These are phyloP conservation scores for Trachelus troglodyta DNA, from an alignment of 2,888 invertebrate species.

Conservation along the genomic window DNA sequence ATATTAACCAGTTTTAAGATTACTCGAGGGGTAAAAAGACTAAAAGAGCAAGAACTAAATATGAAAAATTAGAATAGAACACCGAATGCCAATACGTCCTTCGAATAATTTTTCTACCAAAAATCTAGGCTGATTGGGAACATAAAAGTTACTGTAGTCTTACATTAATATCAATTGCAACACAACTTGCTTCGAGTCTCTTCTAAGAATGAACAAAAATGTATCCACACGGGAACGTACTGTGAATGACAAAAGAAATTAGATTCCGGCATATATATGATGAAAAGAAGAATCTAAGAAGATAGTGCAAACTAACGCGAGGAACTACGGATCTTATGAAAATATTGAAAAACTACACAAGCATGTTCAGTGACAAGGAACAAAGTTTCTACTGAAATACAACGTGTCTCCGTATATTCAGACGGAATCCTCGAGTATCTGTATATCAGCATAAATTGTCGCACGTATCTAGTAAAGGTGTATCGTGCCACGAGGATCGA, in stretches of 20 bases:
- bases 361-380: not conserved
- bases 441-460: not conserved
- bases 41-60: no score
- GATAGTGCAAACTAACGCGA: not conserved
- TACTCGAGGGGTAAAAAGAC: not conserved
- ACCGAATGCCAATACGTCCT: not conserved
- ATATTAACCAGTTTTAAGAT: not conserved
- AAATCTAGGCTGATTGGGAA: not conserved
- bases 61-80: no score
- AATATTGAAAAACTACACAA: not conserved
- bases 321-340: not conserved
- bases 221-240: constrained; percentile 54
- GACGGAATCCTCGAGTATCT: not conserved
- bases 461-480: not conserved
- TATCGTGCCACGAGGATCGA: not conserved
- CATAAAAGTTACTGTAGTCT: not conserved
- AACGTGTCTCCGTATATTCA: not conserved
- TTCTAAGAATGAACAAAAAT: constrained; percentile 36
- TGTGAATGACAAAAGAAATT: not conserved
- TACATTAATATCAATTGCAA: not conserved
- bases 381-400: not conserved
- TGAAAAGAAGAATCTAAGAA: not conserved
- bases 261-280: not conserved
- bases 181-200: not conserved
- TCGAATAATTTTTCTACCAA: not conserved